Percentiles rank a stretch among this genome's conserved stretches.
Conservation (phyloP, 2,888 invertebrate species). For the Morpho achilles region DNA sequence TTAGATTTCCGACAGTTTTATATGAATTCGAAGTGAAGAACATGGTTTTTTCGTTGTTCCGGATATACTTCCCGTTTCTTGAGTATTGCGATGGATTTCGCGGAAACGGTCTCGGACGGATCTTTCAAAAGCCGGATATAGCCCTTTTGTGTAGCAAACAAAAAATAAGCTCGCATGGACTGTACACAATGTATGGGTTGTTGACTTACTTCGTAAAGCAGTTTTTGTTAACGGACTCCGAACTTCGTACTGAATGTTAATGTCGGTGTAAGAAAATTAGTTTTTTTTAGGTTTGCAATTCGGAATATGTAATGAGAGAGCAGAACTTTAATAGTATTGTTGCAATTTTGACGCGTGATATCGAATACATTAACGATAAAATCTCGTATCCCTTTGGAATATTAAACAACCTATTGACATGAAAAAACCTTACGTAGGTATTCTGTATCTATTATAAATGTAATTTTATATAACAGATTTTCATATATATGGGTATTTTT, state of each 20-base stretch:
- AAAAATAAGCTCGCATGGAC: conserved; percentile 44
- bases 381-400: conserved; percentile 5
- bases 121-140: conserved; percentile 65
- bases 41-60: conserved; percentile 59
- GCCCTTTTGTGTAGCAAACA: conserved; percentile 68
- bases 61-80: conserved; percentile 75
- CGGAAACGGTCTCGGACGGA: conserved; percentile 59
- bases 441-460: too few species aligned
- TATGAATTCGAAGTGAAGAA: conserved; percentile 47
- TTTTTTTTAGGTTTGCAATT: conserved; percentile 35
- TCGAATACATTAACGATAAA: conserved; percentile 4
- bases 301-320: conserved; percentile 42
- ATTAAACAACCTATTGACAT: background rate
- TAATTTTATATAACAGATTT: too few species aligned
- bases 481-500: too few species aligned
- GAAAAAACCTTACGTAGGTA: background rate
- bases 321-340: conserved; percentile 27
- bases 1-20: conserved; percentile 42
- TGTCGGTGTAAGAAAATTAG: conserved; percentile 42
- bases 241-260: conserved; percentile 39
- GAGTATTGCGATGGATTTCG: conserved; percentile 70
- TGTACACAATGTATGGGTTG: conserved; percentile 52
- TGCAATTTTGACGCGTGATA: conserved; percentile 11
- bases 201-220: conserved; percentile 50
- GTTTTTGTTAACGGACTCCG: conserved; percentile 49